Percentiles rank a stretch among this genome's conserved stretches.
phyloP scores from a whole-genome alignment of 2,888 invertebrate species.

The Chymomyza procnemis region DNA sequence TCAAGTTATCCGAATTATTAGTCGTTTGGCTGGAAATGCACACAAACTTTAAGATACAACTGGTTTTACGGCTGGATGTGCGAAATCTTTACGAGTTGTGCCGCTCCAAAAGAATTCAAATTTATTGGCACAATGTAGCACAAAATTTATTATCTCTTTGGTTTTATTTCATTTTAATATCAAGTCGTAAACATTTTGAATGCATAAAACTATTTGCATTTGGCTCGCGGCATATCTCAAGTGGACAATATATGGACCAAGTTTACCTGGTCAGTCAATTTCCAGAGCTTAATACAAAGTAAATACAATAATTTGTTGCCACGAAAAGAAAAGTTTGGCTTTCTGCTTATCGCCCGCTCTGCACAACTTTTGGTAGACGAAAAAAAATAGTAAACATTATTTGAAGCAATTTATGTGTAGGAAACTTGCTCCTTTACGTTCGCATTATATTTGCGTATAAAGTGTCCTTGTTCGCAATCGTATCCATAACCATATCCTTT shows the following conservation, averaged over 20 bases:
- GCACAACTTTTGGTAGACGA: neutral
- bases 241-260: neutral
- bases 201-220: constrained; percentile 61
- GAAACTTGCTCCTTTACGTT: constrained; percentile 13
- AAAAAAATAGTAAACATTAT: constrained; percentile 26
- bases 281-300: constrained; percentile 17
- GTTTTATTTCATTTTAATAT: constrained; percentile 45
- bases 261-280: neutral
- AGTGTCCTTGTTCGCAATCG: constrained; percentile 4
- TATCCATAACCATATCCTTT: constrained; percentile 12
- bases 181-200: constrained; percentile 65
- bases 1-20: constrained; percentile 74
- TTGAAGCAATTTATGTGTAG: constrained; percentile 45
- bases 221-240: constrained; percentile 16
- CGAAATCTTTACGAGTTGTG: constrained; percentile 63
- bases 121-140: constrained; percentile 56
- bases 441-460: neutral
- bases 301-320: constrained; percentile 48
- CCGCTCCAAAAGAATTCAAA: constrained; percentile 32
- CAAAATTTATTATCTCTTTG: constrained; percentile 26
- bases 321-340: constrained; percentile 55
- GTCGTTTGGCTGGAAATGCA: constrained; percentile 72
- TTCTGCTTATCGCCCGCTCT: constrained; percentile 65
- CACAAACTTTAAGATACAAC: constrained; percentile 47
- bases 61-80: constrained; percentile 68